Evolutionary conservation across 2,797 vertebrate genomes (phyloP).

Genomic region (Hemitrygon akajei): DNA sequence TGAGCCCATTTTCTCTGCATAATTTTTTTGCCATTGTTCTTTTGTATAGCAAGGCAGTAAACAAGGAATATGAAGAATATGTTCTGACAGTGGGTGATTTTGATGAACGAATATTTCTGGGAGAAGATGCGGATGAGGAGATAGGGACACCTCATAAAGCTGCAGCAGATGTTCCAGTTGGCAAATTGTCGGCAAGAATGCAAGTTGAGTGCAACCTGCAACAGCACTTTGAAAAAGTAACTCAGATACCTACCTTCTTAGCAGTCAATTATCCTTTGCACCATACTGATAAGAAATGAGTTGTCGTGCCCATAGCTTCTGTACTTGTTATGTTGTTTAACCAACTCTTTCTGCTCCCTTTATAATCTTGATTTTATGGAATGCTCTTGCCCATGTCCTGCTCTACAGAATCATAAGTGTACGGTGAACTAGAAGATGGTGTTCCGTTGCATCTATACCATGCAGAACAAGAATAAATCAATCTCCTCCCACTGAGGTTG

Average conservation of each 20-base stretch:
- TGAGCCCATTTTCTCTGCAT: neutral
- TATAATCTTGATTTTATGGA: neutral
- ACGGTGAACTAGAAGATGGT: no score
- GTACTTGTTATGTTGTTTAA: neutral
- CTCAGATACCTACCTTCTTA: neutral
- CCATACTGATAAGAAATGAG: neutral
- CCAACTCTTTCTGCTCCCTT: neutral
- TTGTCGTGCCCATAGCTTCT: neutral
- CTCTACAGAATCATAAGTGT: neutral
- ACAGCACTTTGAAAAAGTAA: conserved; percentile 84
- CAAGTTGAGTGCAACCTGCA: conserved; percentile 72
- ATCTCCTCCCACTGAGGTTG: no score
- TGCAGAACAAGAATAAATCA: no score
- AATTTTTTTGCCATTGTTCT: neutral
- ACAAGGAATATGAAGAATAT: conserved; percentile 92
- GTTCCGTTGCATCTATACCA: no score
- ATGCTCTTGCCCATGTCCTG: neutral
- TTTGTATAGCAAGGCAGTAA: conserved; percentile 79
- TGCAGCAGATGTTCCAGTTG: conserved; percentile 51
- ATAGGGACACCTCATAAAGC: conserved; percentile 83
- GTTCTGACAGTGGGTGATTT: conserved; percentile 93
- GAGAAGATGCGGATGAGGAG: conserved; percentile 87
- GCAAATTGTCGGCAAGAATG: conserved; percentile 56
- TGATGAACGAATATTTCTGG: conserved; percentile 93
- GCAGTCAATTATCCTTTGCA: neutral